phyloP scores from a whole-genome alignment of 2,888 invertebrate species.

The Stenchaetothrips biformis region DNA sequence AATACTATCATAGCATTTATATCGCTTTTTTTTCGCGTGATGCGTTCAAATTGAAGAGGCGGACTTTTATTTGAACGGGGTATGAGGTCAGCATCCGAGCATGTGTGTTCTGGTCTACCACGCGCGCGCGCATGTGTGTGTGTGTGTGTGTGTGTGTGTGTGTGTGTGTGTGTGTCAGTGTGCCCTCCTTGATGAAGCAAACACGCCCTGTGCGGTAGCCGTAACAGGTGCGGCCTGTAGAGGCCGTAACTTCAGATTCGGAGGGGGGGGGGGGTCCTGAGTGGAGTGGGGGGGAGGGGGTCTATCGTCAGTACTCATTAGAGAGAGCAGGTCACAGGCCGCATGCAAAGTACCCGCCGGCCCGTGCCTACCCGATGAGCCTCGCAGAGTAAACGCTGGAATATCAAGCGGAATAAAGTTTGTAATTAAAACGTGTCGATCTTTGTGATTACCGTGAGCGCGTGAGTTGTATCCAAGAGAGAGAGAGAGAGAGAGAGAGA shows the following conservation, averaged over 20 bases:
- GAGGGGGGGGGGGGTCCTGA: neutral
- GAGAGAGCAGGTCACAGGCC: conserved; percentile 20
- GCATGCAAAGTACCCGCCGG: conserved; percentile 15
- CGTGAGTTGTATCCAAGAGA: neutral
- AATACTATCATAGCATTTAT: no score
- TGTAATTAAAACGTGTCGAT: no score
- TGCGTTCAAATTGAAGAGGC: no score
- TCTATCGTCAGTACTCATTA: conserved; percentile 22
- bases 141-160: neutral
- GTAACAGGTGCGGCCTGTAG: conserved; percentile 7
- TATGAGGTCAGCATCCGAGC: no score
- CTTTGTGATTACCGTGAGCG: no score
- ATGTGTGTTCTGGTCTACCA: no score
- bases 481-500: neutral
- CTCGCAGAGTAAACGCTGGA: neutral
- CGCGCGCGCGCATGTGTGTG: no score
- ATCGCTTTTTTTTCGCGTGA: no score
- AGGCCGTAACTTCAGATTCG: conserved; percentile 20
- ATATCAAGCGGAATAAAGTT: neutral
- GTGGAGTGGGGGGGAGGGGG: neutral
- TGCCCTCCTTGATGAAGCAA: conserved; percentile 15
- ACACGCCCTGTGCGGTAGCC: conserved; percentile 12
- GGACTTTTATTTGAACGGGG: no score
- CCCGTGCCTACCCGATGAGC: neutral
- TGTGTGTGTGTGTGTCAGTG: neutral